phyloP scores from a whole-genome alignment of 2,888 invertebrate genomes.

The Germaria angustata region DNA sequence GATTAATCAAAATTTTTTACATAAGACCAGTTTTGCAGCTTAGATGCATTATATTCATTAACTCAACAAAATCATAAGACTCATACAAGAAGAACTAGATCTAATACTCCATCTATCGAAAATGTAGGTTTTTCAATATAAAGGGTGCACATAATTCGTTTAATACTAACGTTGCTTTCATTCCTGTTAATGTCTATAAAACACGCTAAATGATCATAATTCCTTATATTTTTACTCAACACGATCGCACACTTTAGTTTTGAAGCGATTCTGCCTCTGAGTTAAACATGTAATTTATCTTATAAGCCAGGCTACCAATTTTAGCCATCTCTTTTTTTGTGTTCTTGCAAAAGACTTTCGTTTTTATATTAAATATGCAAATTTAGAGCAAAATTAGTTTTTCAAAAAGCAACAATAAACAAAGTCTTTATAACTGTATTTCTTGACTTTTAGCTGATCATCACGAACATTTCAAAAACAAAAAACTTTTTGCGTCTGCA shows the following conservation, averaged over 20 bases:
- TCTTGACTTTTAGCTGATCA: constrained; percentile 24
- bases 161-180: neutral
- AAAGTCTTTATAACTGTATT: constrained; percentile 55
- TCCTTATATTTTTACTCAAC: neutral
- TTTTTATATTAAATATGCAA: constrained; percentile 58
- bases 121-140: no score
- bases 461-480: constrained; percentile 26
- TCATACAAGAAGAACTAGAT: no score
- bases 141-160: neutral
- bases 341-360: neutral
- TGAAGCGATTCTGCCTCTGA: neutral
- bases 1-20: no score
- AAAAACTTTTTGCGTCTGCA: constrained; percentile 45
- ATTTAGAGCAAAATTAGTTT: constrained; percentile 19
- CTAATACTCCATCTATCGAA: no score
- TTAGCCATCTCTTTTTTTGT: neutral
- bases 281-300: constrained; percentile 52
- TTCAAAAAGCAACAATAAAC: constrained; percentile 11
- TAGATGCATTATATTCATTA: no score
- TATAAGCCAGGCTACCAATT: constrained; percentile 59
- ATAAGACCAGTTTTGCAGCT: no score
- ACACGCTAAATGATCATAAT: constrained; percentile 45
- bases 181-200: neutral
- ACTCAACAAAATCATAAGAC: no score
- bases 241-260: constrained; percentile 19